Evolutionary conservation across 2,797 vertebrate genomes (phyloP).

Genomic region (Melanotaenia parkinsoni): DNA sequence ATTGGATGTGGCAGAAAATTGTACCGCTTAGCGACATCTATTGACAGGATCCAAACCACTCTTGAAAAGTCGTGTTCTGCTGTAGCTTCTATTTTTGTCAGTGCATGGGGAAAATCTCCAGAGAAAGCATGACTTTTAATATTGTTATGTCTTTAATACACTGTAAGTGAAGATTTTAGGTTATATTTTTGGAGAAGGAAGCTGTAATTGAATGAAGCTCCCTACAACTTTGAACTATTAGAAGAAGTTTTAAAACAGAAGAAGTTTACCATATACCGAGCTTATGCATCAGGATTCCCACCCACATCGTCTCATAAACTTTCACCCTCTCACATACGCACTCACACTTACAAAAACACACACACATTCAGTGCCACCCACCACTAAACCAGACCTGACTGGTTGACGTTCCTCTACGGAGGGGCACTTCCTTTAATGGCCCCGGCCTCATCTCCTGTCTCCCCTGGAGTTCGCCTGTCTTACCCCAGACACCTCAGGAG

Average conservation of each 20-base stretch:
- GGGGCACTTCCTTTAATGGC: slow-evolving; percentile 76
- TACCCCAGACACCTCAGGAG: slow-evolving; percentile 61
- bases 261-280: neutral
- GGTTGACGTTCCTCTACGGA: slow-evolving; percentile 64
- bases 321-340: slow-evolving; percentile 18
- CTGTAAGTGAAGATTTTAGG: neutral
- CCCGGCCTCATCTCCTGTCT: slow-evolving; percentile 71
- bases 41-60: slow-evolving; percentile 1
- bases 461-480: slow-evolving; percentile 69
- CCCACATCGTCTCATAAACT: slow-evolving; percentile 27
- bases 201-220: neutral
- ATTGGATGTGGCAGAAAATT: slow-evolving; percentile 39
- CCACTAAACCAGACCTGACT: slow-evolving; percentile 71
- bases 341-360: slow-evolving; percentile 12
- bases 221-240: neutral
- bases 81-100: neutral
- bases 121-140: neutral
- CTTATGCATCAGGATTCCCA: slow-evolving; percentile 7
- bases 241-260: slow-evolving; percentile 2
- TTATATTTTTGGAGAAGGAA: neutral
- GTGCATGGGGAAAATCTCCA: neutral
- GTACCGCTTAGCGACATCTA: slow-evolving; percentile 6
- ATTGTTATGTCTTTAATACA: neutral
- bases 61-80: slow-evolving; percentile 1
- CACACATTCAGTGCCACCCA: slow-evolving; percentile 57